Percentiles rank a stretch among this genome's conserved stretches.
phyloP scores from a whole-genome alignment of 2,113 vertebrate species.

The Gallinago media region DNA sequence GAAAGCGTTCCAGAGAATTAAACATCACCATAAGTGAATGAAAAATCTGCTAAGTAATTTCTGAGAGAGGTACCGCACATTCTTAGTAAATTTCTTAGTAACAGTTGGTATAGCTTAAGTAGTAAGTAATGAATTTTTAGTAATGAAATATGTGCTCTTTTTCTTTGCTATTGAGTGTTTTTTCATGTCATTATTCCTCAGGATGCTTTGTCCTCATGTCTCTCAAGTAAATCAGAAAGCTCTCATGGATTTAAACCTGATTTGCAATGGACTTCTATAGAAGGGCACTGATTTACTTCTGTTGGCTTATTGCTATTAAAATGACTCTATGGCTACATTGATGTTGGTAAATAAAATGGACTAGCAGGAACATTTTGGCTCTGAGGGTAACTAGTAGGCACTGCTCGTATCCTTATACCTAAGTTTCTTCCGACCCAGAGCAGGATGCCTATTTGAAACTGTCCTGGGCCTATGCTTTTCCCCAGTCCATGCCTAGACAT shows the following conservation, averaged over 20 bases:
- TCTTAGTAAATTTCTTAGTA: not conserved
- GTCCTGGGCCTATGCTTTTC: not conserved
- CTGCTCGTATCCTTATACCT: not conserved
- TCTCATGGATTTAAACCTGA: not conserved
- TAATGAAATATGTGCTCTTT: not conserved
- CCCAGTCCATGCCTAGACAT: accelerated
- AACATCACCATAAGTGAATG: not conserved
- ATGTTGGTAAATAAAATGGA: not conserved
- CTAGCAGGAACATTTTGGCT: not conserved
- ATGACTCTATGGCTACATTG: not conserved
- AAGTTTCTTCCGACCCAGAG: not conserved
- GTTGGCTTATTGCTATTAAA: not conserved
- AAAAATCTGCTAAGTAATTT: not conserved
- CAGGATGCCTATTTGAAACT: not conserved
- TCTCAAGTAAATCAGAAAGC: not conserved
- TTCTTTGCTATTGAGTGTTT: not conserved
- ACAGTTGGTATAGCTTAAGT: not conserved
- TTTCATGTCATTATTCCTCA: not conserved
- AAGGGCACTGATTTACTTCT: not conserved
- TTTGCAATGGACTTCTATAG: not conserved
- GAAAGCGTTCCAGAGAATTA: not conserved
- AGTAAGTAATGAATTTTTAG: not conserved
- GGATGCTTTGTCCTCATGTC: not conserved
- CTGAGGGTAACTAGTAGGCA: not conserved
- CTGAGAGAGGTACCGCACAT: not conserved